Conservation (phyloP, 2,113 vertebrate species). For the Barnardius zonarius region DNA sequence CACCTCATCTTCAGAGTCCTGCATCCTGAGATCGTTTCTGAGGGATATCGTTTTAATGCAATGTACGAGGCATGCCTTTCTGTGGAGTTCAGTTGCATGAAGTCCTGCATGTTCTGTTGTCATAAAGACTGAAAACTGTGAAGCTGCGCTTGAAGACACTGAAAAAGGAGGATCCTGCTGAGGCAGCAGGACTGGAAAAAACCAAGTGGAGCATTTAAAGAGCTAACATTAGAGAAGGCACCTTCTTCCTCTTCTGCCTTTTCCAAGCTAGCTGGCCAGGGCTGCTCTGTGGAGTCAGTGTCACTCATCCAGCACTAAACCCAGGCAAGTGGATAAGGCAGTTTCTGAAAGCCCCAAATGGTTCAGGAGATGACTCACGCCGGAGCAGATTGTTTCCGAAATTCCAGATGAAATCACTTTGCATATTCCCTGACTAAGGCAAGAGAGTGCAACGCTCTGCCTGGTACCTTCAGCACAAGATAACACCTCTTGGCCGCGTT, state of each 20-base stretch:
- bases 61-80: background rate
- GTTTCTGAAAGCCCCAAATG: conserved; percentile 15
- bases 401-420: conserved; percentile 54
- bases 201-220: background rate
- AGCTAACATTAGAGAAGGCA: background rate
- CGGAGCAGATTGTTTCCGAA: conserved; percentile 47
- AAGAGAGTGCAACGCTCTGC: background rate
- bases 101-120: background rate
- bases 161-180: background rate
- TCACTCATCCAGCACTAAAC: background rate
- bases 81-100: background rate
- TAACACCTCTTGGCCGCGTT: background rate
- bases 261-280: background rate
- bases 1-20: background rate
- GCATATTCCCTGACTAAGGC: conserved; percentile 45
- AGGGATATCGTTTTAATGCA: background rate
- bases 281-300: background rate
- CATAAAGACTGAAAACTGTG: background rate
- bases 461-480: background rate
- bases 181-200: background rate
- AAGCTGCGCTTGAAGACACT: background rate
- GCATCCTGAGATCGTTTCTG: background rate
- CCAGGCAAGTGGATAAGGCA: background rate
- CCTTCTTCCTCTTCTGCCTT: background rate
- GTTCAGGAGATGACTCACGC: conserved; percentile 50